Base-by-base conservation (phyloP, 1,140 invertebrate species). In the Pogonus chalceus region DNA sequence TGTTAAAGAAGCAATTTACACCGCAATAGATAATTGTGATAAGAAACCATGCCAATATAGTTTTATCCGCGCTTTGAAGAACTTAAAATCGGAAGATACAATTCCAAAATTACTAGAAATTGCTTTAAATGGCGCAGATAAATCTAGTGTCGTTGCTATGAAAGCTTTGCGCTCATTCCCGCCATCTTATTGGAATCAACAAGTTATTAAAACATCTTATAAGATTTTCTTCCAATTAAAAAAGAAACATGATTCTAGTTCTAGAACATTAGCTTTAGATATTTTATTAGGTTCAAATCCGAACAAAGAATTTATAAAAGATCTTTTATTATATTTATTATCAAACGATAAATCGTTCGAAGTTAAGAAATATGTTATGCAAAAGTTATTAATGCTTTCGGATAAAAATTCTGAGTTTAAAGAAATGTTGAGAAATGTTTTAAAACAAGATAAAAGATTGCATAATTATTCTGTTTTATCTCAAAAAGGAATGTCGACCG, bases 401-500 rank as follows among this genome's bases (percentile, higher is more conserved):
- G 76, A 78, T 0, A 74, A 72, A 46, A 70, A 76, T 61, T 50
- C 59, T 0, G 51, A 60, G n/a, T 77, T 83, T 58, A 66, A 66
- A 1, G 52, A 58, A 3, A 65, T 72, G 9, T 54, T 83, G 0
- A 60, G 62, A 10, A 39, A 64, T 1, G 71, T 76, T 2, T 61
- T 80, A 9, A 60, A 53, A 9, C 60, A 57, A 2, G 67, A 74
- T 37, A 65, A 68, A 1, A 68, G 68, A 21, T 54, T 85, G 1
- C 75, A 79, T 37, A 88, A 87, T 68, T 90, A 88, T 61, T 69
- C 85, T 59, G 71, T 79, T 20, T 64, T 85, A 50, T 75, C 77
- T 14, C 81, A 82, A 53, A 76, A 75, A 61, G 87, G 87, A 12
- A 68, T 89, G 0, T 86, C 85, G 10, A 85, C 84, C 0, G 84